A percentile compares a stretch with the other conserved stretches of the same genome.
Conservation (phyloP, 2,113 vertebrate genomes). For the Naja naja region DNA sequence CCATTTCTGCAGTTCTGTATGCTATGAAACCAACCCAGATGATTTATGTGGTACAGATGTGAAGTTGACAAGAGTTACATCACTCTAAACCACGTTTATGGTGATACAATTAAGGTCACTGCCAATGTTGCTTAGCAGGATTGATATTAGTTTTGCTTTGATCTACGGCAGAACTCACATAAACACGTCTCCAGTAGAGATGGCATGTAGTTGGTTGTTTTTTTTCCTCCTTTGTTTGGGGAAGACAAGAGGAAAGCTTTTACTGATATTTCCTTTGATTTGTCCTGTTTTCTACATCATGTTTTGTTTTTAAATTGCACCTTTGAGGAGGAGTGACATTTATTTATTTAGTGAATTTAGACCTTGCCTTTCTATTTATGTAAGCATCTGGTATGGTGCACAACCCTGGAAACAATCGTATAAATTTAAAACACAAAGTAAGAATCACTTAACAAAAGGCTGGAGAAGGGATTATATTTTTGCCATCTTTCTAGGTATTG, state of each 20-base stretch:
- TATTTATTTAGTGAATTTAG: neutral
- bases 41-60: slow-evolving; percentile 49
- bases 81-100: slow-evolving; percentile 59
- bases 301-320: neutral
- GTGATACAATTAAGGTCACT: slow-evolving; percentile 53
- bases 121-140: slow-evolving; percentile 20
- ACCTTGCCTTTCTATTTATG: neutral
- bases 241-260: neutral
- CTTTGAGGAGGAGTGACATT: neutral
- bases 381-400: neutral
- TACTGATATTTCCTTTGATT: neutral
- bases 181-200: neutral
- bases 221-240: neutral
- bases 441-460: neutral
- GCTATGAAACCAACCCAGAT: slow-evolving; percentile 19
- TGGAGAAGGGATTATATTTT: neutral
- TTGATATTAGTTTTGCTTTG: slow-evolving; percentile 21
- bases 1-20: neutral
- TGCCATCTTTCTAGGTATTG: neutral
- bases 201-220: neutral
- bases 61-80: slow-evolving; percentile 37
- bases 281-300: neutral
- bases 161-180: neutral
- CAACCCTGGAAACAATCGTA: neutral
- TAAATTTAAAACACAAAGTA: neutral